Conservation (phyloP, 2,888 invertebrate species). For the Steinernema scapterisci region DNA sequence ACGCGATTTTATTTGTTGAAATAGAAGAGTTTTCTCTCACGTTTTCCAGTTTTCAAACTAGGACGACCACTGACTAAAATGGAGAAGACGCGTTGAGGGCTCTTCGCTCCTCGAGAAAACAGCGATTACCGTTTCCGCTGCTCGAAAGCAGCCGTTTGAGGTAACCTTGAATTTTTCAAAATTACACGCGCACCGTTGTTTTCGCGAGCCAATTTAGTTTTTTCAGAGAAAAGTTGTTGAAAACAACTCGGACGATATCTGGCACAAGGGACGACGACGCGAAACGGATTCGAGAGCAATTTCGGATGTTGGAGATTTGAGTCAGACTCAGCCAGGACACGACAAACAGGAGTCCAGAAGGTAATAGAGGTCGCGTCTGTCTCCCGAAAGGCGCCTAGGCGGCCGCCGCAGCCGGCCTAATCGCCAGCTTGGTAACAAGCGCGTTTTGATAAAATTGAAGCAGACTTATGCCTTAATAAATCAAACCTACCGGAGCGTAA, state of each 20-base stretch:
- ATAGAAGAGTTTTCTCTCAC: slow-evolving; percentile 11
- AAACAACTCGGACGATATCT: slow-evolving; percentile 14
- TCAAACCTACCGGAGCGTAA: slow-evolving; percentile 49
- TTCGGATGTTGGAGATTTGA: slow-evolving; percentile 26
- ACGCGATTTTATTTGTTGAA: slow-evolving; percentile 17
- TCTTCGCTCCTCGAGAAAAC: too few species aligned
- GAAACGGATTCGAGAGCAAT: slow-evolving; percentile 31
- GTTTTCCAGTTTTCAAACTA: neutral
- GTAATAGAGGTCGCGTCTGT: neutral
- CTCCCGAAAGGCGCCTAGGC: too few species aligned
- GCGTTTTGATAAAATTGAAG: slow-evolving; percentile 6
- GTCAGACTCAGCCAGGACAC: slow-evolving; percentile 7
- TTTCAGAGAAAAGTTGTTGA: neutral
- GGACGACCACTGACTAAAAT: too few species aligned
- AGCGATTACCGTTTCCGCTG: too few species aligned
- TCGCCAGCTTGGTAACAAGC: slow-evolving; percentile 10
- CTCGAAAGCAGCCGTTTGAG: too few species aligned
- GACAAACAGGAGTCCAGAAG: slow-evolving; percentile 4
- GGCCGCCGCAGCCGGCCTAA: too few species aligned
- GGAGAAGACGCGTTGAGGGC: too few species aligned
- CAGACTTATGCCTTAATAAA: neutral
- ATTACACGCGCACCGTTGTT: too few species aligned
- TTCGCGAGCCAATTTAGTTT: too few species aligned
- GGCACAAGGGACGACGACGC: neutral
- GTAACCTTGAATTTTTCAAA: too few species aligned